Evolutionary conservation across 2,113 vertebrate genomes (phyloP), one percentile per base, ranked within the genome.

Genomic region (Mustela nigripes): DNA sequence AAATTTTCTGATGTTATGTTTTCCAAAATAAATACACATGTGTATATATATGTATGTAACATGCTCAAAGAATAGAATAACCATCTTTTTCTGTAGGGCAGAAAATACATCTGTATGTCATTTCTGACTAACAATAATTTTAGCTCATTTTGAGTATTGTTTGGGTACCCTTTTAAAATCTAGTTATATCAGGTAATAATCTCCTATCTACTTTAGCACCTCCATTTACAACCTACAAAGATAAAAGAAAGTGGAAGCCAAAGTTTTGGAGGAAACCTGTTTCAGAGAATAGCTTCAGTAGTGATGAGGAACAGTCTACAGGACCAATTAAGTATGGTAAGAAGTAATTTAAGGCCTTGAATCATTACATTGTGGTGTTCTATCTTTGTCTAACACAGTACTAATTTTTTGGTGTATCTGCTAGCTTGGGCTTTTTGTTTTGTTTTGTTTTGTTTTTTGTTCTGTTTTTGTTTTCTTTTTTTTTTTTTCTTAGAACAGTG

Each of bases 141-240:
- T 89, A 79, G 36, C 14, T 88, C 1, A 19, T 73, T 89, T 86
- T 50, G 62, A 90, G 31, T 94, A 50, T 60, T 96, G 22, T 80
- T 88, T 95, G 62, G 58, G 7, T 93, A 93, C 12, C 50, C 48
- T 94, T 76, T 21, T 74, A 62, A 89, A 95, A 39, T 60, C 24
- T 76, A 45, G 12, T 65, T 73, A 33, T 83, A 9, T 94, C 79
- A 93, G 7, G 39, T 95, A 79, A 76, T 16, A 76, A 3, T 87
- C 58, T 87, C 26, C 67, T 86, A 45, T 63, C n/a, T 92, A 69
- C 15, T 74, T 98, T 96, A 99, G 99, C 99, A 14, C 99, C 99
- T 90, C 99, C 99, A 0, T 99, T 99, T 98, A 99, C 99, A 98
- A 99, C 99, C 1, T 99, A 98, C 92, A 99, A 99, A 98, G 99